Percentiles rank a stretch among this genome's conserved stretches.
Conservation (phyloP, 2,113 vertebrate species). For the Cygnus buccinator region DNA sequence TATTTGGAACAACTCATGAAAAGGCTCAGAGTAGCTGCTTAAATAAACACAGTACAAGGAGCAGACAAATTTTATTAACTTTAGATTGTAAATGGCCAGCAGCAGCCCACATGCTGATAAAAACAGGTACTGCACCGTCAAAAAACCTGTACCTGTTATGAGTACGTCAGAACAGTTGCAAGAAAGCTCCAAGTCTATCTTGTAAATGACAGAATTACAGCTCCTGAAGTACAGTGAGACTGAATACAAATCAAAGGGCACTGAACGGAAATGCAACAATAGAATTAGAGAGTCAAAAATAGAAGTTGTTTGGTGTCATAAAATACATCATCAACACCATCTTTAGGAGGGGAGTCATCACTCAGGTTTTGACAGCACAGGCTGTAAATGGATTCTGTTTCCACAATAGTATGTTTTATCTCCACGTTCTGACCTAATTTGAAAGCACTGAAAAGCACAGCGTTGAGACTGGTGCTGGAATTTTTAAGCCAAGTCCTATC, state of each 20-base stretch:
- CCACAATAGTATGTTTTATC: neutral
- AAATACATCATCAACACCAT: neutral
- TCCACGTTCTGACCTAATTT: neutral
- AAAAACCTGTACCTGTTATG: neutral
- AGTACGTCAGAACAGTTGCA: neutral
- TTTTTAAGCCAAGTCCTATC: neutral
- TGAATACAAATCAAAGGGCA: neutral
- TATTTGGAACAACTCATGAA: slow-evolving; percentile 52
- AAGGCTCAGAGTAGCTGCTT: slow-evolving; percentile 56
- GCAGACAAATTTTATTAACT: slow-evolving; percentile 64
- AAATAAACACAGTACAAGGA: slow-evolving; percentile 62
- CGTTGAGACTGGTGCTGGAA: neutral
- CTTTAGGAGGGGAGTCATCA: neutral
- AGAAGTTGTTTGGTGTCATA: slow-evolving; percentile 21
- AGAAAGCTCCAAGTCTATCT: neutral
- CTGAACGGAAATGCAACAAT: neutral
- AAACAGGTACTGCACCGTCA: slow-evolving; percentile 22
- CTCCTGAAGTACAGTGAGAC: neutral
- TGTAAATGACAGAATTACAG: slow-evolving; percentile 17
- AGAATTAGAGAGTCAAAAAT: slow-evolving; percentile 29
- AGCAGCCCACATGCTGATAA: slow-evolving; percentile 21
- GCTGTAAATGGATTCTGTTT: slow-evolving; percentile 21
- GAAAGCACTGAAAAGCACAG: neutral
- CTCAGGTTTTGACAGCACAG: slow-evolving; percentile 34
- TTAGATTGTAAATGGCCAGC: slow-evolving; percentile 54